Conservation (phyloP, 2,888 invertebrate genomes). For the Drosophila multiciliata region DNA sequence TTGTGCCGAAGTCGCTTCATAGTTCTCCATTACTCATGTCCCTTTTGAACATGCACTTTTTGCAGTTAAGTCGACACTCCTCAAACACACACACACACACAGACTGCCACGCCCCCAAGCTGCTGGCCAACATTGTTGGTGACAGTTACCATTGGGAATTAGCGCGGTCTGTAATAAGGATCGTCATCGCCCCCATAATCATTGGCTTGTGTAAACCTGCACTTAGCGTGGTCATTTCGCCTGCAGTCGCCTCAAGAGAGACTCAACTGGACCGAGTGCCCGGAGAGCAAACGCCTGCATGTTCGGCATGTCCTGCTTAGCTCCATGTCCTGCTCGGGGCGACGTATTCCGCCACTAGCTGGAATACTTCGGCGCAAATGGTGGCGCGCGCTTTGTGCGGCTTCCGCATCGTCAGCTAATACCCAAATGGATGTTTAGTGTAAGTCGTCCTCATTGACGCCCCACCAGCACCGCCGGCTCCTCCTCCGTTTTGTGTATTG, state of each 20-base stretch:
- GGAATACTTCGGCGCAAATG: conserved; percentile 74
- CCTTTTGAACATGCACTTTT: conserved; percentile 57
- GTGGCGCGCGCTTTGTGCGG: conserved; percentile 74
- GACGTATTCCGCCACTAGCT: conserved; percentile 40
- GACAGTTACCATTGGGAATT: conserved; percentile 79
- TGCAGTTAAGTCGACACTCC: conserved; percentile 31
- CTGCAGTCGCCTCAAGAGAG: conserved; percentile 41
- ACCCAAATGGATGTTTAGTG: conserved; percentile 81
- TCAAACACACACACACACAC: conserved; percentile 1
- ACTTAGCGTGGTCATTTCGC: conserved; percentile 82
- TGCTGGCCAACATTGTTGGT: conserved; percentile 50
- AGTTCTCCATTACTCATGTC: conserved; percentile 38
- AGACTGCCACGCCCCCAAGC: conserved; percentile 16
- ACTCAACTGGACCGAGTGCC: conserved; percentile 18
- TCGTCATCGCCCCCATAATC: conserved; percentile 74
- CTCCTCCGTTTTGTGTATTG: conserved; percentile 33
- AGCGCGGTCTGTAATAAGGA: conserved; percentile 80
- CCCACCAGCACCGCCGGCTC: neutral
- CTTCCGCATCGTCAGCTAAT: conserved; percentile 76
- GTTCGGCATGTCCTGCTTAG: conserved; percentile 9
- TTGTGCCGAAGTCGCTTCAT: conserved; percentile 46
- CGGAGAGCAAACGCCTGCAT: conserved; percentile 31
- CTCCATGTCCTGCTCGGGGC: conserved; percentile 11
- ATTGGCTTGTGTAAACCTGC: conserved; percentile 82
- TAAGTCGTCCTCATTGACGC: conserved; percentile 61